phyloP scores from a whole-genome alignment of 2,888 invertebrate species.

The Camponotus fellah region DNA sequence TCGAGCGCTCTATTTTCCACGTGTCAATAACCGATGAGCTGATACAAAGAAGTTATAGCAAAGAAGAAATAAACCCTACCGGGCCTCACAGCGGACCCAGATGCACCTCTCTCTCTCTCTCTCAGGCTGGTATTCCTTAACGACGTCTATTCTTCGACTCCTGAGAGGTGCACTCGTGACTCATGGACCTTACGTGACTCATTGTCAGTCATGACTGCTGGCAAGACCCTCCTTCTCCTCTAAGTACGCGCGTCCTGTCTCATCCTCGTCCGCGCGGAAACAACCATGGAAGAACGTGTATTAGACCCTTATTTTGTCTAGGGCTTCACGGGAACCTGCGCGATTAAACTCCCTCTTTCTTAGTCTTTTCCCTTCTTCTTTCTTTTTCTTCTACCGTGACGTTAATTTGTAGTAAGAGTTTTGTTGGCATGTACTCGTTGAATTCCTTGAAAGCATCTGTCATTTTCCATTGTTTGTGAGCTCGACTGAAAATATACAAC shows the following conservation, averaged over 20 bases:
- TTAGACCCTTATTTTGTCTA: not conserved
- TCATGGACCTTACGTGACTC: constrained; percentile 75
- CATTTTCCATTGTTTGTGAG: constrained; percentile 29
- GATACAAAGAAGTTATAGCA: not conserved
- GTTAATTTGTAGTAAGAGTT: constrained; percentile 29
- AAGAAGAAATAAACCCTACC: not conserved
- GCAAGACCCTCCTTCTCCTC: not conserved
- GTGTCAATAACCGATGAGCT: constrained; percentile 14
- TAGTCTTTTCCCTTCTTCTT: not conserved
- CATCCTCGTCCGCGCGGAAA: constrained; percentile 52
- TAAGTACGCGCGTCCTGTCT: not conserved
- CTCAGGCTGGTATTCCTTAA: constrained; percentile 62
- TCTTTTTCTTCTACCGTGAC: not conserved
- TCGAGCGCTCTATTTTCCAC: constrained; percentile 26
- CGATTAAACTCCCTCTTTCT: constrained; percentile 10
- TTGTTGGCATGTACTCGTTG: constrained; percentile 36
- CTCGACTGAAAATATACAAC: constrained; percentile 35
- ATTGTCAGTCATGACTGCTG: constrained; percentile 68
- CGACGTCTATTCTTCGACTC: constrained; percentile 75
- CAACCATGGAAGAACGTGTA: constrained; percentile 51
- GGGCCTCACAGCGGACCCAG: not conserved
- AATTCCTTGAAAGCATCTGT: constrained; percentile 44
- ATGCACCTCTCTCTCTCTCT: constrained; percentile 11
- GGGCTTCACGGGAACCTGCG: not conserved
- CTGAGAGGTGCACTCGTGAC: constrained; percentile 70